A percentile compares a stretch with the other conserved stretches of the same genome.
Conservation (phyloP, 2,888 invertebrate species). For the Limenitis camilla region DNA sequence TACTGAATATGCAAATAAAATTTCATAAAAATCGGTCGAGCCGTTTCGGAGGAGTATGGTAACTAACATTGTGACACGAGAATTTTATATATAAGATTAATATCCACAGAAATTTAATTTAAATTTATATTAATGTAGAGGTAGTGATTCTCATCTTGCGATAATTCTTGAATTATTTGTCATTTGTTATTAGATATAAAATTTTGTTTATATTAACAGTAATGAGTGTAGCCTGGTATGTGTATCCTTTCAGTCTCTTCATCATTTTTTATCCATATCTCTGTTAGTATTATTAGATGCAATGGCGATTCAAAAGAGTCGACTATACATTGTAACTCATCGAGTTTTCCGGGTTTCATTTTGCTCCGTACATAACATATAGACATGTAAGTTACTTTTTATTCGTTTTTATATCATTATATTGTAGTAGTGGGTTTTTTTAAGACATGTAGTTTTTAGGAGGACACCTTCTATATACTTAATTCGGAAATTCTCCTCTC, state of each 20-base stretch:
- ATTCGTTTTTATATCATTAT: slow-evolving; percentile 7
- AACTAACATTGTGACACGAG: no score
- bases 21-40: no score
- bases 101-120: slow-evolving; percentile 20
- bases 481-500: slow-evolving; percentile 18
- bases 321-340: slow-evolving; percentile 4
- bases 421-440: slow-evolving; percentile 13
- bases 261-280: slow-evolving; percentile 24
- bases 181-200: slow-evolving; percentile 20
- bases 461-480: slow-evolving; percentile 20
- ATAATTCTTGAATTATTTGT: slow-evolving; percentile 18
- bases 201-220: slow-evolving; percentile 22
- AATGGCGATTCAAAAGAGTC: slow-evolving; percentile 4
- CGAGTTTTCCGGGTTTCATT: slow-evolving; percentile 10
- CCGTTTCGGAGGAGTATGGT: no score
- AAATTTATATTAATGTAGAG: slow-evolving; percentile 20
- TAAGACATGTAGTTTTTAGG: slow-evolving; percentile 7
- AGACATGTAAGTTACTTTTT: slow-evolving; percentile 12
- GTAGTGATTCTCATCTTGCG: slow-evolving; percentile 21
- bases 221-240: slow-evolving; percentile 23
- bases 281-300: slow-evolving; percentile 21
- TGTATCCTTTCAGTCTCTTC: slow-evolving; percentile 11
- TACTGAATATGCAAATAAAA: no score
- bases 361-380: slow-evolving; percentile 6
- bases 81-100: no score